Evolutionary conservation across 2,113 vertebrate genomes (phyloP).

Genomic region (Phrynosoma platyrhinos): DNA sequence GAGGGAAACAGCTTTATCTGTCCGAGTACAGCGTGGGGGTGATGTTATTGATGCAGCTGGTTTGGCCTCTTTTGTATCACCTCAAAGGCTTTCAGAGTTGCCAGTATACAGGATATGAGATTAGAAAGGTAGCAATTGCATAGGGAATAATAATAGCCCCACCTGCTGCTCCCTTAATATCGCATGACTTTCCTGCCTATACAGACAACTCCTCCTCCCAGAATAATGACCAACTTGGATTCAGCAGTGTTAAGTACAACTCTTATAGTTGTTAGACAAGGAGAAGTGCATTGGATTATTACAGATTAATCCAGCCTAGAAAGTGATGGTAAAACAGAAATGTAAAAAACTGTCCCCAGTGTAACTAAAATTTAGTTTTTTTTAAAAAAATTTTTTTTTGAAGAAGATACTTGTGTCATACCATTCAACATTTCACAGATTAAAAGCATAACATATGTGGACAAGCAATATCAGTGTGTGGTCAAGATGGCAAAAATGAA

Average conservation of each 20-base stretch:
- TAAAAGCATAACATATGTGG: too few relatives aligned
- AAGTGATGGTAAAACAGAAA: too few relatives aligned
- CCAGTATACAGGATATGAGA: conserved; percentile 8
- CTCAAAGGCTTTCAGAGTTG: conserved; percentile 18
- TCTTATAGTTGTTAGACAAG: background rate
- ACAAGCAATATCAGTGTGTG: background rate
- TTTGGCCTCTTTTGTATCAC: conserved; percentile 14
- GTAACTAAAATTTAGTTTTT: background rate
- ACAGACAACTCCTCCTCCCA: background rate
- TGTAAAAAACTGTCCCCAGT: background rate
- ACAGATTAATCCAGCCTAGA: background rate
- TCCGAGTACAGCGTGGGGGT: background rate
- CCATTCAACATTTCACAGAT: too few relatives aligned
- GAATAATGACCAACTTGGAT: background rate
- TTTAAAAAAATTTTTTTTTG: too few relatives aligned
- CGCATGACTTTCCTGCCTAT: background rate
- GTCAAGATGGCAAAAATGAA: background rate
- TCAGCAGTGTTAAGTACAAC: background rate
- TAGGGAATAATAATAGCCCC: background rate
- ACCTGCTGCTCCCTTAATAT: background rate
- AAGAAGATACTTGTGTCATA: too few relatives aligned
- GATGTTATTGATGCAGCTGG: conserved; percentile 11
- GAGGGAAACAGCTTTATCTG: conserved; percentile 2
- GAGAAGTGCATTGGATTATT: background rate
- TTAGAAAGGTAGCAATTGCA: background rate